Evolutionary conservation across 2,888 invertebrate species (phyloP), one percentile per base, ranked within the genome.

Genomic region (Chymomyza amoena): DNA sequence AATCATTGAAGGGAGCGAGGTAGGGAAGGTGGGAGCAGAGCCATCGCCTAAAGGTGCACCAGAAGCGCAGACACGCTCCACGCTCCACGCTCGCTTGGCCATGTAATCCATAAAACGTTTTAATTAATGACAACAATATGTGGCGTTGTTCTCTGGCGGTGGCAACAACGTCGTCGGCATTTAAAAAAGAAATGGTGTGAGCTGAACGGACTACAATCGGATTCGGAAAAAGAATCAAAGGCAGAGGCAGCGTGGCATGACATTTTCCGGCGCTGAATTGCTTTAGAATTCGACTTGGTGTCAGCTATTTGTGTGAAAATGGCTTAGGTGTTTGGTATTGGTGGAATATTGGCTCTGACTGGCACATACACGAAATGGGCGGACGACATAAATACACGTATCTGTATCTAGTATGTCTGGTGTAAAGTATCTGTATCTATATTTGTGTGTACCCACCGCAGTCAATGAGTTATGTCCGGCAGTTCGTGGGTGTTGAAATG

Each of bases 121-220:
- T 85, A 85, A 85, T 85, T 85, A 85, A 85, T 85, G 86, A 84
- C 85, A 86, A 86, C 88, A 85, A 85, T 87, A 84, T 88, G 86
- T 83, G 84, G 83, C 78, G 72, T 77, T 88, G 80, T 84, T 52
- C 52, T 18, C 25, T 54, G 32, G 32, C n/a, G 16, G 61, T 51
- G 20, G 50, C 62, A 7, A 25, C 45, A 61, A 9, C 39, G 4
- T 13, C 39, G n/a, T 15, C 61, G 39, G 39, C 61, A 72, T 78
- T 77, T 73, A 15, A 73, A 69, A 78, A 61, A 60, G 56, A 77
- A 72, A 7, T 54, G 18, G 54, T 54, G 6, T 54, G 54, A 20
- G 54, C 7, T 9, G 54, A 18, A 10, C 54, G 9, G 18, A n/a
- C 16, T 7, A 9, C n/a, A 56, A 56, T 9, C 25, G 28, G 66